Evolutionary conservation across 2,797 vertebrate genomes (phyloP).

Genomic region (Euphonia xanthogaster): DNA sequence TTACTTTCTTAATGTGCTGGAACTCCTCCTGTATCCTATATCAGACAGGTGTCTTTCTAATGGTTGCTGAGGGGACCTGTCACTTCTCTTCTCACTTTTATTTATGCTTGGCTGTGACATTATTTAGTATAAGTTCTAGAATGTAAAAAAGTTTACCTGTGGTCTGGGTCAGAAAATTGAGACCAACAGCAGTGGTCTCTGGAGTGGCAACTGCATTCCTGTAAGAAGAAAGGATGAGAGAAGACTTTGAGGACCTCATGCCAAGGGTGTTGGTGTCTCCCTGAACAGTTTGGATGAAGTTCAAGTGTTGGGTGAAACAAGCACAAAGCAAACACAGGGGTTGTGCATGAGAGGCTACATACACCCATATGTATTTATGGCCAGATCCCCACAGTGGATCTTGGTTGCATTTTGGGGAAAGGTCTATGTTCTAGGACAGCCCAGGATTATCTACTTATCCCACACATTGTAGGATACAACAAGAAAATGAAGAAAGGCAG

Average conservation of each 20-base stretch:
- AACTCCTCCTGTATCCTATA: not conserved
- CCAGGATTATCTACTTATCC: not conserved
- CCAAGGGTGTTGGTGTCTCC: not conserved
- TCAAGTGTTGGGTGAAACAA: not conserved
- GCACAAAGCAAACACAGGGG: not conserved
- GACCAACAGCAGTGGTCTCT: not conserved
- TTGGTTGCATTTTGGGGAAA: not conserved
- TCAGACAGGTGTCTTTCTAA: not conserved
- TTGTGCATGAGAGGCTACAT: not conserved
- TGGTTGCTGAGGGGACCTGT: not conserved
- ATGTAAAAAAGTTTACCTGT: not conserved
- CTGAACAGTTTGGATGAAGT: not conserved
- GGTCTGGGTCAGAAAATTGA: not conserved
- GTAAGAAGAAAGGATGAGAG: not conserved
- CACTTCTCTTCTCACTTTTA: not conserved
- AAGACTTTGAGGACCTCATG: not conserved
- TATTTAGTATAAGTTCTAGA: not conserved
- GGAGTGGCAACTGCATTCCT: not conserved
- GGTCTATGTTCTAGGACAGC: not conserved
- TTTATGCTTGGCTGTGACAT: not conserved
- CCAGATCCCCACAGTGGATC: not conserved
- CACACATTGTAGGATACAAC: not conserved
- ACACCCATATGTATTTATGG: not conserved
- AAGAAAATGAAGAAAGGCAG: not conserved
- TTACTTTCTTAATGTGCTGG: not conserved